phyloP scores from a whole-genome alignment of 1,140 invertebrate species.

The Camponotus floridanus region DNA sequence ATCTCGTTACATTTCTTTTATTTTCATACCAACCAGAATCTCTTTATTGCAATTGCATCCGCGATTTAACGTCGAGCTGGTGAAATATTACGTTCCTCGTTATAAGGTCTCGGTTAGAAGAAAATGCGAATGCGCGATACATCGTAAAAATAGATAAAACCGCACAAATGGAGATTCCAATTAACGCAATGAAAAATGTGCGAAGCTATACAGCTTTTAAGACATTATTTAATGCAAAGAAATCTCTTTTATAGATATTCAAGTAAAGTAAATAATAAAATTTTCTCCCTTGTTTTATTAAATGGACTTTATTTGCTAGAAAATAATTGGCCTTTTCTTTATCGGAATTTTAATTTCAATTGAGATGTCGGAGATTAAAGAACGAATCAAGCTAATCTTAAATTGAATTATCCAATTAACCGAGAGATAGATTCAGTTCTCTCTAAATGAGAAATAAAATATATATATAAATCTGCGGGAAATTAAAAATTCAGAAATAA shows the following conservation, averaged over 20 bases:
- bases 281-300: not conserved
- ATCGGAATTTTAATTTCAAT: not conserved
- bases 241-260: not conserved
- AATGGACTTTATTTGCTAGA: too few species aligned
- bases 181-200: not conserved
- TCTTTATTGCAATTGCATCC: slow-evolving; percentile 45
- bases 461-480: not conserved
- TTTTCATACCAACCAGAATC: slow-evolving; percentile 25
- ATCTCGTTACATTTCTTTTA: slow-evolving; percentile 4
- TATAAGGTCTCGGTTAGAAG: slow-evolving; percentile 51
- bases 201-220: not conserved
- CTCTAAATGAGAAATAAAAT: not conserved
- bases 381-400: not conserved
- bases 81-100: slow-evolving; percentile 58
- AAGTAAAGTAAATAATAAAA: not conserved
- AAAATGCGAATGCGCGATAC: slow-evolving; percentile 28
- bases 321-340: not conserved
- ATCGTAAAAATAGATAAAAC: slow-evolving; percentile 10
- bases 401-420: not conserved
- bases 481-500: slow-evolving; percentile 3
- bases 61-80: slow-evolving; percentile 40
- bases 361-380: not conserved
- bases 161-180: not conserved
- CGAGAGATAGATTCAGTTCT: not conserved
- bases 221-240: not conserved